These are phyloP conservation scores for Accipiter cooperii DNA, from an alignment of 2,113 vertebrate genomes.

Conservation along the genomic window DNA sequence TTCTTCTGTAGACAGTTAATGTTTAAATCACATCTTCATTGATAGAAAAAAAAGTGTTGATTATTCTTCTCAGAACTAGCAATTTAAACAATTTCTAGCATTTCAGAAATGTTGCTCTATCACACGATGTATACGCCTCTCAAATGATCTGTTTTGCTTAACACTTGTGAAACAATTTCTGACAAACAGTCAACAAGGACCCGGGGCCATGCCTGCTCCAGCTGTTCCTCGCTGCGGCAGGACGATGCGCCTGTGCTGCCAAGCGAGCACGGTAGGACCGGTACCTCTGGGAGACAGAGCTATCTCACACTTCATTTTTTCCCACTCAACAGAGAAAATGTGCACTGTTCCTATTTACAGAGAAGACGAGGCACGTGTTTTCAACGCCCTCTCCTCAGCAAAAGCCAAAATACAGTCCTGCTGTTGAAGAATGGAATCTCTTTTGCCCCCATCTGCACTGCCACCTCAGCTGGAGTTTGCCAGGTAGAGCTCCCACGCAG, in stretches of 20 bases:
- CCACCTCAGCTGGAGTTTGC: neutral
- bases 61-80: neutral
- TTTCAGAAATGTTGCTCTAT: neutral
- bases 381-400: neutral
- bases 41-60: neutral
- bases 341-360: neutral
- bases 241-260: neutral
- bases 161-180: neutral
- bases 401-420: neutral
- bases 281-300: neutral
- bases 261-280: neutral
- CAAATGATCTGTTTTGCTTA: neutral
- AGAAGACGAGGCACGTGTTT: fast-evolving
- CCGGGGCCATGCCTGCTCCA: neutral
- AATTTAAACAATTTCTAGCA: neutral
- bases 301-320: neutral
- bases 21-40: neutral
- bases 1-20: neutral
- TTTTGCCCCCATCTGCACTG: neutral
- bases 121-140: neutral
- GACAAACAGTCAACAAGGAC: neutral
- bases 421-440: neutral
- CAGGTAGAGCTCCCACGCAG: neutral
- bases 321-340: neutral
- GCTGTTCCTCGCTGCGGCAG: neutral